Conservation (phyloP, 1,140 invertebrate genomes). For the Brachionus plicatilis region DNA sequence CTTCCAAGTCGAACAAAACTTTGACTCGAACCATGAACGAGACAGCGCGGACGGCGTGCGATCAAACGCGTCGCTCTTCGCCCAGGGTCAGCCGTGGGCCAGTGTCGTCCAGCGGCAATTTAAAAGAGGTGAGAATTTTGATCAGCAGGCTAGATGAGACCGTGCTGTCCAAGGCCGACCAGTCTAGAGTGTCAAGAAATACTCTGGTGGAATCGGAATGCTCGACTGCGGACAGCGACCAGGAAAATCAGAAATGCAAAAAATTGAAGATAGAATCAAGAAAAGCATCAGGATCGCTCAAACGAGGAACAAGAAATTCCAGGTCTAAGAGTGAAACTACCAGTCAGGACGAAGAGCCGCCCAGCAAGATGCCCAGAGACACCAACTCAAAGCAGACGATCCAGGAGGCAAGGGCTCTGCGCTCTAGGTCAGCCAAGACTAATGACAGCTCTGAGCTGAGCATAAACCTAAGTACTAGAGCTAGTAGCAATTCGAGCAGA, state of each 20-base stretch:
- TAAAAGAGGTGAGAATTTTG: background rate
- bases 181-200: background rate
- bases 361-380: background rate
- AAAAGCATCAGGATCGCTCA: background rate
- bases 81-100: background rate
- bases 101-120: background rate
- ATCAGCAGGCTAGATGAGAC: background rate
- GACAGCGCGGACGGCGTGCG: background rate
- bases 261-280: background rate
- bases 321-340: background rate
- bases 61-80: background rate
- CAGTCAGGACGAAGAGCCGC: background rate
- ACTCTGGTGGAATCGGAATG: background rate
- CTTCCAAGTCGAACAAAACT: background rate
- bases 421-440: background rate
- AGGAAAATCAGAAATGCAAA: background rate
- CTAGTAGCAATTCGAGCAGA: background rate
- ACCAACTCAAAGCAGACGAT: background rate
- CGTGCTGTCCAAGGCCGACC: background rate
- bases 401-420: background rate
- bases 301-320: background rate
- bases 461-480: background rate
- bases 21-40: constrained; percentile 2
- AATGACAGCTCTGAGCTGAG: background rate
- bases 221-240: background rate